phyloP scores from a whole-genome alignment of 2,113 vertebrate genomes.

The Ailuropoda melanoleuca region DNA sequence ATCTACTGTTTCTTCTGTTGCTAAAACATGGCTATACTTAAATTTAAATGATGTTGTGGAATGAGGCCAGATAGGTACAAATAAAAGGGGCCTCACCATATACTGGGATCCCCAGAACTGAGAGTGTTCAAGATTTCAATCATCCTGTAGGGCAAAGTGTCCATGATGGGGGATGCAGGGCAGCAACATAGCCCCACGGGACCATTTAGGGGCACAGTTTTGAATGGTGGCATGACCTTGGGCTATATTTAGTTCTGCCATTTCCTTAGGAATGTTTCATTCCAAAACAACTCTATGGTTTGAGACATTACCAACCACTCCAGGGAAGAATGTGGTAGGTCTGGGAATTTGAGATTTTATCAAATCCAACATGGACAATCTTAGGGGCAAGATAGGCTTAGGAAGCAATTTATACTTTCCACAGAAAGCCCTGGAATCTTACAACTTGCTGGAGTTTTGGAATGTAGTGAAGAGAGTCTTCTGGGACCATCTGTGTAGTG shows the following conservation, averaged over 20 bases:
- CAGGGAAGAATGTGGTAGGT: background rate
- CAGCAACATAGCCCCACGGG: background rate
- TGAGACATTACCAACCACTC: background rate
- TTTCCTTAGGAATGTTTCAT: background rate
- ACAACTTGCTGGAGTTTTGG: background rate
- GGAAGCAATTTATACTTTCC: background rate
- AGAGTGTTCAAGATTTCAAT: background rate
- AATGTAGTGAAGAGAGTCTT: background rate
- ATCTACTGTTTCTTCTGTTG: background rate
- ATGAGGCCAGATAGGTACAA: background rate
- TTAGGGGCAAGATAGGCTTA: background rate
- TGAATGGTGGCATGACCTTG: background rate
- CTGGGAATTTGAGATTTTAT: background rate
- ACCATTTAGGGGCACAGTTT: background rate
- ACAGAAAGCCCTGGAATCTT: background rate
- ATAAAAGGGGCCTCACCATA: background rate
- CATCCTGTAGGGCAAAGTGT: background rate
- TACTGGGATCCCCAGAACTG: background rate
- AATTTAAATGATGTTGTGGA: background rate
- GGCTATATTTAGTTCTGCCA: background rate
- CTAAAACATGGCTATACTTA: background rate
- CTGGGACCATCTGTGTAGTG: background rate
- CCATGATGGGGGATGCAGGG: background rate
- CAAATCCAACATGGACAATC: background rate
- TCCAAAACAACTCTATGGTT: background rate